phyloP scores from a whole-genome alignment of 2,888 invertebrate genomes.

The Plebejus anna region DNA sequence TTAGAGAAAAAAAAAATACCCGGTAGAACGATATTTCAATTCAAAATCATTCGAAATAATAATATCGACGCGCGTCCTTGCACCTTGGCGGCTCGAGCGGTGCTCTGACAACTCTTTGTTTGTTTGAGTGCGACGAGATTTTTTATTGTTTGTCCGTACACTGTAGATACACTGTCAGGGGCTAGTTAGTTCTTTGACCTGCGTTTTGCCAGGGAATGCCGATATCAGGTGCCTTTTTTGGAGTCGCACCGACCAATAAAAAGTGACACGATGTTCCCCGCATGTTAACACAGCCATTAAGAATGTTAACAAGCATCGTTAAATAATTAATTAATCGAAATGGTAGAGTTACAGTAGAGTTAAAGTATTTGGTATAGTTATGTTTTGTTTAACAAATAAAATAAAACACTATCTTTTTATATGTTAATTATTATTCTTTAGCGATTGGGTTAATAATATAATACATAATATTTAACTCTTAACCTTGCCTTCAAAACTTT shows the following conservation, averaged over 20 bases:
- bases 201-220: slow-evolving; percentile 33
- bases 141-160: slow-evolving; percentile 58
- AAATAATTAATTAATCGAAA: not conserved
- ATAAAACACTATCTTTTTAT: slow-evolving; percentile 7
- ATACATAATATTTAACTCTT: not conserved
- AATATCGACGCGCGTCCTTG: slow-evolving; percentile 55
- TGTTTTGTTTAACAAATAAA: not conserved
- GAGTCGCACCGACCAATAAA: slow-evolving; percentile 24
- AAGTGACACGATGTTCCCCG: slow-evolving; percentile 16
- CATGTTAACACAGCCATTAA: slow-evolving; percentile 1
- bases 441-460: too few species aligned
- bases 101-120: slow-evolving; percentile 62
- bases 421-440: not conserved
- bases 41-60: slow-evolving; percentile 37
- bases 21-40: slow-evolving; percentile 33
- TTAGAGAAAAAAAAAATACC: slow-evolving; percentile 33
- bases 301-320: not conserved
- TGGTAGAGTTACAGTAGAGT: not conserved
- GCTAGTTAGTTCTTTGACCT: slow-evolving; percentile 59
- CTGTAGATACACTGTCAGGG: slow-evolving; percentile 51
- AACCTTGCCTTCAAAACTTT: slow-evolving; percentile 14
- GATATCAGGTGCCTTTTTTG: slow-evolving; percentile 24
- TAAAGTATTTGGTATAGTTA: too few species aligned
- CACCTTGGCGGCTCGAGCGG: slow-evolving; percentile 61
- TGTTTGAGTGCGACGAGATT: slow-evolving; percentile 46